A percentile compares a stretch with the other conserved stretches of the same genome.
phyloP scores from a whole-genome alignment of 1,140 invertebrate genomes.

The Caenorhabditis elegans region DNA sequence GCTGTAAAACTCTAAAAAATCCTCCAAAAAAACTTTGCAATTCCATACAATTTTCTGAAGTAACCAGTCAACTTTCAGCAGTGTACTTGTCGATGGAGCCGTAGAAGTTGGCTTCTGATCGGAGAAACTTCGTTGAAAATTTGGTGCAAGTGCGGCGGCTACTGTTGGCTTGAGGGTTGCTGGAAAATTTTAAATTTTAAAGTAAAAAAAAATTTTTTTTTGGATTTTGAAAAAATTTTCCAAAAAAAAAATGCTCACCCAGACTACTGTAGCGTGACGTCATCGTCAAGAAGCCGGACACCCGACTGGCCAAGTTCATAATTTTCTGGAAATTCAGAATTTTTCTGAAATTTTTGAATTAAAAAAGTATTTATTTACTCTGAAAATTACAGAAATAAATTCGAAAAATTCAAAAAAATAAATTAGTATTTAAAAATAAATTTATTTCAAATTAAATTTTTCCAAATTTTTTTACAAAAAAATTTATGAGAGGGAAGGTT shows the following conservation, averaged over 20 bases:
- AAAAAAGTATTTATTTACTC: no score
- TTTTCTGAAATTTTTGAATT: no score
- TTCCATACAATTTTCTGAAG: background rate
- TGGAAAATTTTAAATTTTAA: background rate
- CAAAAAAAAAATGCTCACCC: background rate
- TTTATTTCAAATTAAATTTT: no score
- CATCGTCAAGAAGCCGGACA: background rate
- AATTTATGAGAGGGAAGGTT: no score
- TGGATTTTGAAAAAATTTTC: no score
- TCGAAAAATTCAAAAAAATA: no score
- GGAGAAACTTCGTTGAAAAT: background rate
- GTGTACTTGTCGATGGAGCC: background rate
- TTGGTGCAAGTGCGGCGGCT: background rate
- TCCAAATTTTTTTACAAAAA: no score
- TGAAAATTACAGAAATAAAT: no score
- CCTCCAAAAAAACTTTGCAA: no score
- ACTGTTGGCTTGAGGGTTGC: background rate
- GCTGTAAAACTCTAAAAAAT: no score
- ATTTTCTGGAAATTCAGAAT: no score
- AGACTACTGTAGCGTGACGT: background rate
- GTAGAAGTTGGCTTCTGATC: background rate
- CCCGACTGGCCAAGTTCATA: background rate
- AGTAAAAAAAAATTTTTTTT: background rate
- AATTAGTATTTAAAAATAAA: no score
- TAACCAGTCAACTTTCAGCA: constrained; percentile 8